These are phyloP conservation scores for Drosophila oshimai DNA, from an alignment of 1,140 invertebrate species.

Conservation along the genomic window DNA sequence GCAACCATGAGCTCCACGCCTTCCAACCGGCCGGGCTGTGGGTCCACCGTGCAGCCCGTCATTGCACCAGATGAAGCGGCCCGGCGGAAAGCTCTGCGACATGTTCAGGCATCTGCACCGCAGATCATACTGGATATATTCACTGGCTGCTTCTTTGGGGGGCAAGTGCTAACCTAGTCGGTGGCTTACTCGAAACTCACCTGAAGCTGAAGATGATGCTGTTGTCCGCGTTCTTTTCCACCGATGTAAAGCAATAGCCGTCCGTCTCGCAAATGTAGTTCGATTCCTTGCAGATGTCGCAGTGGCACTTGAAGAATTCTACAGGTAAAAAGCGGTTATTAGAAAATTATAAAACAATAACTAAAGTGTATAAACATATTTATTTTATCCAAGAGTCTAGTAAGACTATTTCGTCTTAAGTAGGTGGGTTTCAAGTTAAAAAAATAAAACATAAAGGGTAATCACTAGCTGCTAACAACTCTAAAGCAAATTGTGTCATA, in stretches of 20 bases:
- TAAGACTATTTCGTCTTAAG: no score
- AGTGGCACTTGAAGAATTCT: constrained; percentile 88
- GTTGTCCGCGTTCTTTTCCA: constrained; percentile 85
- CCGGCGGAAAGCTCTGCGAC: constrained; percentile 88
- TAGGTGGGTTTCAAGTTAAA: no score
- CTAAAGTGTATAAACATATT: no score
- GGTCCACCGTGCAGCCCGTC: constrained; percentile 82
- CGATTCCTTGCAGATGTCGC: constrained; percentile 89
- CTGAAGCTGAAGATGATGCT: constrained; percentile 88
- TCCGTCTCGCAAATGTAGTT: constrained; percentile 94
- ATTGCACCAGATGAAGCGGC: constrained; percentile 86
- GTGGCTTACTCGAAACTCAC: constrained; percentile 83
- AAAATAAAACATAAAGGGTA: no score
- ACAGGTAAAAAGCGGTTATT: neutral
- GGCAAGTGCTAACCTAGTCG: constrained; percentile 1
- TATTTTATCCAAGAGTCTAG: no score
- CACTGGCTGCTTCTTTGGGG: constrained; percentile 9
- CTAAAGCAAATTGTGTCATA: no score
- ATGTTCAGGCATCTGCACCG: constrained; percentile 86
- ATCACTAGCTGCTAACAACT: no score
- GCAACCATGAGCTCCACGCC: constrained; percentile 75
- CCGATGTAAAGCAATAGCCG: constrained; percentile 93
- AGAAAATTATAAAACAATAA: neutral
- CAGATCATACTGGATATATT: constrained; percentile 15
- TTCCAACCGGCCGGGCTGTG: constrained; percentile 68